Base-by-base conservation (phyloP, 2,888 invertebrate species). In the Silvanus unidentatus region DNA sequence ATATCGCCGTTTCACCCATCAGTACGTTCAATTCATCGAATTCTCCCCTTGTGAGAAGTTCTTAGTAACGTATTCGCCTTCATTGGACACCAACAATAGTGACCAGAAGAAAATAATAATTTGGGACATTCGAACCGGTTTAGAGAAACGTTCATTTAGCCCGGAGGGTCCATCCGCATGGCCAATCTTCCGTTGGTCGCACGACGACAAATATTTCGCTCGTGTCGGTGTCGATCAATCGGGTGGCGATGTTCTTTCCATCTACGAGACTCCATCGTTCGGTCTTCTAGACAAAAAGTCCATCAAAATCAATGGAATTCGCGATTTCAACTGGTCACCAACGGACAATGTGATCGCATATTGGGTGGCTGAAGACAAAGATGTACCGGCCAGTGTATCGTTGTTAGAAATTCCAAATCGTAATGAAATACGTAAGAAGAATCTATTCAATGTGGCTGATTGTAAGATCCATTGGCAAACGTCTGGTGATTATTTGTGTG, bases 381-480 rank as follows among this genome's bases (percentile, higher is more conserved):
- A 94, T 66, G 94, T 94, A 1, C 97, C 98, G 8, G 97, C 97
- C 1, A 81, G 95, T 61, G 96, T 98, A 1, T 93, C 91, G 0
- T 77, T 98, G 1, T 78, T 97, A 40, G 93, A 95, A 70, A 82
- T 98, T 50, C 97, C 97, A 2, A 90, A 87, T 63, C 86, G 91
- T 47, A 84, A 82, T 40, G 94, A 94, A 74, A 81, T 86, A 34
- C 82, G 96, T 55, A 90, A 91, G 53, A 96, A 97, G 71, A 98
- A 96, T 71, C 76, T 98, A 45, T 99, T 99, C 79, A 96, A 91
- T 52, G 98, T 99, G 0, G 96, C 96, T 1, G 96, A 97, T 68
- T 97, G 97, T 69, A 94, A 95, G 63, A 91, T 99, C 69, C 95
- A 95, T 70, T 99, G 99, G 99, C 99, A 99, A 72, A 95, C 95